phyloP scores from a whole-genome alignment of 2,888 invertebrate species.

The Idaea straminata region DNA sequence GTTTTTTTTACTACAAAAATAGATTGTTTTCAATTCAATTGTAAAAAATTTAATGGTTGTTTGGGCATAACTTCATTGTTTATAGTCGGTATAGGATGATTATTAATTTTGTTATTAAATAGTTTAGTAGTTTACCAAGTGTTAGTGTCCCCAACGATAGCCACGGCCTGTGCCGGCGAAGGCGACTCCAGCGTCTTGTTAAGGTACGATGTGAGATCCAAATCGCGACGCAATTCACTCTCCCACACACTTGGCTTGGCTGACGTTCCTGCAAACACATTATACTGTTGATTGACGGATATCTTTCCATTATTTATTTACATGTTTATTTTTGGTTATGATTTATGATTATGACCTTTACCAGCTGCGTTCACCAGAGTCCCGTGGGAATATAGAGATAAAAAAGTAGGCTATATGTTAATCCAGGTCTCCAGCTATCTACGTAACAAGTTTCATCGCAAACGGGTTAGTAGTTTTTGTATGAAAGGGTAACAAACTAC shows the following conservation, averaged over 20 bases:
- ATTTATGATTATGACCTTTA: neutral
- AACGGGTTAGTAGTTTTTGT: too few relatives aligned
- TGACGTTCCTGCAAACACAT: slow-evolving; percentile 73
- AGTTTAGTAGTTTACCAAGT: slow-evolving; percentile 81
- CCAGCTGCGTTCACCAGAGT: neutral
- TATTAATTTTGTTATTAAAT: neutral
- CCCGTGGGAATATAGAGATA: too few relatives aligned
- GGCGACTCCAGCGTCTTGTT: slow-evolving; percentile 83
- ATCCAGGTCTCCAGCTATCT: too few relatives aligned
- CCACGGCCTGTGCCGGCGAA: slow-evolving; percentile 88
- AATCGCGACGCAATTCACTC: slow-evolving; percentile 59
- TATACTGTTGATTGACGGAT: neutral
- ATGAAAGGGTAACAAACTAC: too few relatives aligned
- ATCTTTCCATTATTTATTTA: neutral
- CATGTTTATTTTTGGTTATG: neutral
- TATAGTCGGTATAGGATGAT: neutral
- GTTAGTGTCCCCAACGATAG: slow-evolving; percentile 85
- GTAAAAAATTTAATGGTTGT: too few relatives aligned
- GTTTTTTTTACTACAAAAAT: too few relatives aligned
- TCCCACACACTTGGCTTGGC: slow-evolving; percentile 82
- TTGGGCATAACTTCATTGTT: neutral
- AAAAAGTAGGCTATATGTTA: too few relatives aligned
- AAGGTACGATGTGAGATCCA: slow-evolving; percentile 60
- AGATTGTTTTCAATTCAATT: too few relatives aligned
- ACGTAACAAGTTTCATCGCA: too few relatives aligned